Evolutionary conservation across 2,113 vertebrate species (phyloP), one percentile per base, ranked within the genome.

Genomic region (Xiphorhynchus elegans): DNA sequence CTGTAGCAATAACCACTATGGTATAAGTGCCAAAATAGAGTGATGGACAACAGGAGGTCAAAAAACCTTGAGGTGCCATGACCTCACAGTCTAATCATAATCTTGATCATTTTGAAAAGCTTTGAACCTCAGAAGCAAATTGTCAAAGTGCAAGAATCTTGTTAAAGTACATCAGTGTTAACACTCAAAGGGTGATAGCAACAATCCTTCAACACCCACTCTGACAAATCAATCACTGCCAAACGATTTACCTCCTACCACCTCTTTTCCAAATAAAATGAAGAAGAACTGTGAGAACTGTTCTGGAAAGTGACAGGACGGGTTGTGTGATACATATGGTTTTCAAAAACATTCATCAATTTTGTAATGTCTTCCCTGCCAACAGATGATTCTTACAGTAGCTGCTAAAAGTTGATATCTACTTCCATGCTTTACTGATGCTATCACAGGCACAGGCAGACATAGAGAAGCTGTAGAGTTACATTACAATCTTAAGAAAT

Each of bases 31-130:
- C 66, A 72, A 82, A 96, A 55, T 1, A 67, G n/a, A 80, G 23
- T 4, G 17, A 67, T 12, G 33, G 24, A 72, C 18, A 35, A 89
- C 11, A 44, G 50, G 49, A 52, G 26, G 60, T 6, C 4, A 72
- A 62, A 68, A 73, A 26, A 37, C 1, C 0, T 4, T 80, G 8
- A 35, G 7, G 5, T 63, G 52, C 15, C 17, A 8, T 50, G 24
- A 93, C 55, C 60, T 59, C 52, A 78, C 39, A 39, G 33, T 26
- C 50, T 58, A 46, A 59, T 17, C 18, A 66, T 28, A 67, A 39
- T 13, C 17, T 46, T 49, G 25, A 58, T 60, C 8, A 37, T 40
- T 68, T 76, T 17, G 25, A 63, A 84, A 53, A 90, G 13, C 10
- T 62, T 81, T 63, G 40, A 83, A 53, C 37, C 23, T 90, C 50